Conservation (phyloP, 2,113 vertebrate species). For the Rhipidura dahli region DNA sequence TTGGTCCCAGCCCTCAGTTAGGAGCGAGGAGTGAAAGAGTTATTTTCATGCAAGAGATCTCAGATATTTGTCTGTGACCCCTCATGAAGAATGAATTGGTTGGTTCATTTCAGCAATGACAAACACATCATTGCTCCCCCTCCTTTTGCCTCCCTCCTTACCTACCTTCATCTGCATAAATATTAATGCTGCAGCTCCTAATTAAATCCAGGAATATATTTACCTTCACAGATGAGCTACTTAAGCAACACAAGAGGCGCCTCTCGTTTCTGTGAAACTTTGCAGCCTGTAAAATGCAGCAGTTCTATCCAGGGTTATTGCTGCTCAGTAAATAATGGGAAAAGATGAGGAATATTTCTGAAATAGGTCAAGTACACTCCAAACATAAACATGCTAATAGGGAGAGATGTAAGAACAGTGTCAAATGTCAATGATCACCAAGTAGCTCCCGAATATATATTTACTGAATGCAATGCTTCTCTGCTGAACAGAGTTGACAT, state of each 20-base stretch:
- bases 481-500: conserved; percentile 33
- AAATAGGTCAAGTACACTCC: conserved; percentile 65
- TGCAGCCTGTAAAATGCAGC: conserved; percentile 34
- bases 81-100: neutral
- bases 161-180: conserved; percentile 37
- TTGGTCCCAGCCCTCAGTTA: neutral
- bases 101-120: neutral
- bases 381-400: conserved; percentile 62
- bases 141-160: neutral
- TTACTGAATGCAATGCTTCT: conserved; percentile 48
- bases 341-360: conserved; percentile 66
- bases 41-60: neutral
- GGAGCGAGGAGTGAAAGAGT: neutral
- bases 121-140: neutral
- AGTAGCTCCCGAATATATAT: conserved; percentile 67
- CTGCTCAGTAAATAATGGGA: conserved; percentile 59
- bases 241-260: conserved; percentile 34
- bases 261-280: conserved; percentile 44
- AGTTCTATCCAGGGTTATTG: conserved; percentile 18
- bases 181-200: conserved; percentile 44
- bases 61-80: neutral
- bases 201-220: conserved; percentile 62
- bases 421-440: conserved; percentile 66
- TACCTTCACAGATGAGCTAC: conserved; percentile 51
- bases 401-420: conserved; percentile 55